Conservation (phyloP, 2,797 vertebrate species). For the Pantherophis alleghaniensis region DNA sequence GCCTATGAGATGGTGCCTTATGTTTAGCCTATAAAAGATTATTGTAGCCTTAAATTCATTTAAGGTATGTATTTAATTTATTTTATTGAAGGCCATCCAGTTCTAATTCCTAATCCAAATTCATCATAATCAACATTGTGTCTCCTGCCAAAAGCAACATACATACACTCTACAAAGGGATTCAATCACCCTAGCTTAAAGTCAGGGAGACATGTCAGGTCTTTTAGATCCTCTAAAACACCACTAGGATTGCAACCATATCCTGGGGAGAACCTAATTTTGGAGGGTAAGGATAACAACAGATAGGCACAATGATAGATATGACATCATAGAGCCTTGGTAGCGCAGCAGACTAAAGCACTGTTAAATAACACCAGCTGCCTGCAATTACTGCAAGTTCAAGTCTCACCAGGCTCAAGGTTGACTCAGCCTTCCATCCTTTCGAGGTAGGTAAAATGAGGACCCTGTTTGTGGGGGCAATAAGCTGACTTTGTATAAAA, state of each 20-base stretch:
- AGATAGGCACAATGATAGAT: not conserved
- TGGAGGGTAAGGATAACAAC: not conserved
- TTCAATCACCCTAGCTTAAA: not conserved
- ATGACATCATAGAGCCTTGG: too few relatives aligned
- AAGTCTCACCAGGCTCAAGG: too few relatives aligned
- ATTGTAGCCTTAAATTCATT: not conserved
- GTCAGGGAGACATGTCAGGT: not conserved
- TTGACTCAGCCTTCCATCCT: too few relatives aligned
- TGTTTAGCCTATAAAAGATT: not conserved
- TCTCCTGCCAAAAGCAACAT: not conserved
- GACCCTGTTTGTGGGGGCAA: too few relatives aligned
- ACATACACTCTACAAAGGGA: not conserved
- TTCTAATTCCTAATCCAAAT: not conserved
- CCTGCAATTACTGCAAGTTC: too few relatives aligned
- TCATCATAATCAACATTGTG: not conserved
- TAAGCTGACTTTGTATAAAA: too few relatives aligned
- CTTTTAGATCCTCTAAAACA: not conserved
- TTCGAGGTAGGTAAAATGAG: too few relatives aligned
- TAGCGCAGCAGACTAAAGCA: too few relatives aligned
- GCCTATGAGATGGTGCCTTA: not conserved
- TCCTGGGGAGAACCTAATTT: not conserved
- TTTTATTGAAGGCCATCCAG: not conserved
- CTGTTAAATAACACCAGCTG: too few relatives aligned
- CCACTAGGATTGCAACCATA: not conserved
- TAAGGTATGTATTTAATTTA: not conserved